Percentiles rank a stretch among this genome's conserved stretches.
Evolutionary conservation across 2,113 vertebrate genomes (phyloP).

Genomic region (Heterotilapia buettikoferi): DNA sequence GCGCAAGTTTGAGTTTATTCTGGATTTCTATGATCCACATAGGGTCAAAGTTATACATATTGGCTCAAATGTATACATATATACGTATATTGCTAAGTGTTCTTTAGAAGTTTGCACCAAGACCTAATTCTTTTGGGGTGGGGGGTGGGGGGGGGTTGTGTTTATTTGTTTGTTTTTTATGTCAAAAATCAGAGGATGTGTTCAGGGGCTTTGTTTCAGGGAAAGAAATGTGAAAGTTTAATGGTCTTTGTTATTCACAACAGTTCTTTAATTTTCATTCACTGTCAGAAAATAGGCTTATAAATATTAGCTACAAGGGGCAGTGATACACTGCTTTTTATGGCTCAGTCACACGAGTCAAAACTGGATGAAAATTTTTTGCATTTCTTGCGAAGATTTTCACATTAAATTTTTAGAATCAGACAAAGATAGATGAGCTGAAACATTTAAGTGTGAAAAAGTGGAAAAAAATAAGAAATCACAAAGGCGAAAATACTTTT

Average conservation of each 20-base stretch:
- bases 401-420: background rate
- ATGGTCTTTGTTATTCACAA: background rate
- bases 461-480: background rate
- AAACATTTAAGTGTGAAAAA: background rate
- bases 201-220: background rate
- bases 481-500: background rate
- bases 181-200: background rate
- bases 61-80: background rate
- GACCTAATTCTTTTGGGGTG: background rate
- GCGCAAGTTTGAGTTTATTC: background rate
- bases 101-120: background rate
- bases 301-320: background rate
- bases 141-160: no score
- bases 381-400: background rate
- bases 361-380: background rate
- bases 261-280: background rate
- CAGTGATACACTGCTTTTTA: background rate
- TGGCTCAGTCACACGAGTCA: background rate
- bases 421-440: background rate
- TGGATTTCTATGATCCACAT: background rate
- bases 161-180: background rate
- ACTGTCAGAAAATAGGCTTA: background rate
- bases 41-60: background rate
- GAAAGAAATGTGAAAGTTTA: background rate
- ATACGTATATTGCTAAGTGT: background rate